These are phyloP conservation scores for Ceratoteleas bidentatus DNA, from an alignment of 1,140 invertebrate genomes.

Conservation along the genomic window DNA sequence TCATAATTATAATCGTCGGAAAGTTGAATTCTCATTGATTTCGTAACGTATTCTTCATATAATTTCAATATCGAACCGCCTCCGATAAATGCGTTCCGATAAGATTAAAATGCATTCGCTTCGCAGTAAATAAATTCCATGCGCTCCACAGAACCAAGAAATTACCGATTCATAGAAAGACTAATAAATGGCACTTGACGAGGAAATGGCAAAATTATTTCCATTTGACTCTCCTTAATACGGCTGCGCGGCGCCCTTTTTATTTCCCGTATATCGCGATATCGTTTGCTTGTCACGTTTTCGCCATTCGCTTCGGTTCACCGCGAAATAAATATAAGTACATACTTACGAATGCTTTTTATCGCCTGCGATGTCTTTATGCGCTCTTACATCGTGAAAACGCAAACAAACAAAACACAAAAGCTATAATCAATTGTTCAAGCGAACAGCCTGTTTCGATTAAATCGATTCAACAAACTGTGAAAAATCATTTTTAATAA, in stretches of 20 bases:
- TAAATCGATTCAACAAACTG: neutral
- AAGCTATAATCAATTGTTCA: slow-evolving; percentile 33
- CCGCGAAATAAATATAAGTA: slow-evolving; percentile 77
- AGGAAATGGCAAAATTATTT: slow-evolving; percentile 48
- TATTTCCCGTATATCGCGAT: slow-evolving; percentile 74
- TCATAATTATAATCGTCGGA: neutral
- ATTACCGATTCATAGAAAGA: slow-evolving; percentile 23
- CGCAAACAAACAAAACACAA: slow-evolving; percentile 43
- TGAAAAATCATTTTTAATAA: slow-evolving; percentile 49
- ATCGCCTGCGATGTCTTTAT: slow-evolving; percentile 65
- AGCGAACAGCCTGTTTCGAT: neutral
- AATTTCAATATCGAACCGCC: no score
- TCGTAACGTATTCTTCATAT: no score
- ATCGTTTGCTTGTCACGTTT: slow-evolving; percentile 79
- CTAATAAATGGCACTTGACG: slow-evolving; percentile 22
- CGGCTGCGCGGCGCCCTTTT: slow-evolving; percentile 72
- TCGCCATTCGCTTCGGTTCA: slow-evolving; percentile 78
- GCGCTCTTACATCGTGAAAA: slow-evolving; percentile 48
- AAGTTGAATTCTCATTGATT: no score
- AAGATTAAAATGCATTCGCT: no score
- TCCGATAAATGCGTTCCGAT: no score
- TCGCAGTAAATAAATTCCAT: neutral
- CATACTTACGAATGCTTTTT: slow-evolving; percentile 69
- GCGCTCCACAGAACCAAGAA: neutral
- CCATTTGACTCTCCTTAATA: slow-evolving; percentile 48